Evolutionary conservation across 1,140 invertebrate species (phyloP).

Genomic region (Forficula auricularia): DNA sequence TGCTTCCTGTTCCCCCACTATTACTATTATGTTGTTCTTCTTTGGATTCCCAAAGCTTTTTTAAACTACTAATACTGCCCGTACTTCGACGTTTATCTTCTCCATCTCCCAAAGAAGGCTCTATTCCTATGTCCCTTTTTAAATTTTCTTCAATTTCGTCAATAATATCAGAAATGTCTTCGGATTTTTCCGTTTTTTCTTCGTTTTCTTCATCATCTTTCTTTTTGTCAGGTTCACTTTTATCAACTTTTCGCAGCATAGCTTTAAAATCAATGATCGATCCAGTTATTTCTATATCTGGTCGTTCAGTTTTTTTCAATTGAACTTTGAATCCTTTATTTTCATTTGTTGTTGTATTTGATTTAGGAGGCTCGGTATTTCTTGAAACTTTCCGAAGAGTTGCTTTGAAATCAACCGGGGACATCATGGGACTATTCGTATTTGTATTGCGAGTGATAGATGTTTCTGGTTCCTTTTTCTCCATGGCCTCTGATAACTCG

Average conservation of each 20-base stretch:
- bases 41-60: conserved; percentile 77
- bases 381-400: conserved; percentile 27
- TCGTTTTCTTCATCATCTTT: conserved; percentile 29
- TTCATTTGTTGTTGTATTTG: neutral
- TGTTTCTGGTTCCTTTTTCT: conserved; percentile 16
- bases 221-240: conserved; percentile 16
- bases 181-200: conserved; percentile 24
- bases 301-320: conserved; percentile 47
- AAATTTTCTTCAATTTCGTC: conserved; percentile 10
- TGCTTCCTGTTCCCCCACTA: conserved; percentile 5
- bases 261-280: conserved; percentile 72
- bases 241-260: conserved; percentile 62
- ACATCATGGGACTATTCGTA: conserved; percentile 18
- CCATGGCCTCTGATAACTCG: conserved; percentile 31
- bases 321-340: conserved; percentile 34
- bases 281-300: conserved; percentile 24
- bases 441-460: neutral
- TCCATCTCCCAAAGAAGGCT: conserved; percentile 32
- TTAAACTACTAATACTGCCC: conserved; percentile 79
- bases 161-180: conserved; percentile 19
- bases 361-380: neutral
- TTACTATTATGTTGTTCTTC: conserved; percentile 22
- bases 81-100: conserved; percentile 80
- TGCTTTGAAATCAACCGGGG: conserved; percentile 33
- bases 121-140: conserved; percentile 7